phyloP scores from a whole-genome alignment of 1,140 invertebrate genomes.

The Ips typographus region DNA sequence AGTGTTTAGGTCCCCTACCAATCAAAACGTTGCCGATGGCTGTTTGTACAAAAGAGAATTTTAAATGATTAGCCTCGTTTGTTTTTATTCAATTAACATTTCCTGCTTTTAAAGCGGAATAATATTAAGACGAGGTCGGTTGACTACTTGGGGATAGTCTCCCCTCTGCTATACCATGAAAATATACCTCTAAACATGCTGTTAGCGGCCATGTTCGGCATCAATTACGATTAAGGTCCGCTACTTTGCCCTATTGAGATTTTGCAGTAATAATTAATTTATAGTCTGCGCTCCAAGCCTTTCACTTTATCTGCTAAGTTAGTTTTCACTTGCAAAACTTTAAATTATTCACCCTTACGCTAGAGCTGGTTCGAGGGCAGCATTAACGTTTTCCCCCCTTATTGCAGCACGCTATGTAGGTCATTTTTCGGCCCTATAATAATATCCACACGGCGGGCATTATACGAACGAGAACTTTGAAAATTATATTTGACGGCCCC shows the following conservation, averaged over 20 bases:
- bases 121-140: neutral
- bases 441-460: neutral
- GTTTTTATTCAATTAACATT: slow-evolving; percentile 1
- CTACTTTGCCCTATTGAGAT: neutral
- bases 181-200: neutral
- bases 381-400: neutral
- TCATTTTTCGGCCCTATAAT: neutral
- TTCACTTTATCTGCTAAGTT: neutral
- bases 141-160: neutral
- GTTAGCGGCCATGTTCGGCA: neutral
- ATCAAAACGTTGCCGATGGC: neutral
- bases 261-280: neutral
- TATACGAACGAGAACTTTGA: neutral
- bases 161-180: neutral
- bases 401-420: neutral
- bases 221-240: neutral
- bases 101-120: neutral
- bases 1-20: neutral
- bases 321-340: neutral
- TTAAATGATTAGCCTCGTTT: neutral
- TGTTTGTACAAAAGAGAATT: neutral
- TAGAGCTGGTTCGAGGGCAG: neutral
- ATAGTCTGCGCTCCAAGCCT: neutral
- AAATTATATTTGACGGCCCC: neutral
- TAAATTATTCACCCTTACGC: neutral